phyloP scores from a whole-genome alignment of 2,797 vertebrate genomes.

The Decapterus maruadsi region DNA sequence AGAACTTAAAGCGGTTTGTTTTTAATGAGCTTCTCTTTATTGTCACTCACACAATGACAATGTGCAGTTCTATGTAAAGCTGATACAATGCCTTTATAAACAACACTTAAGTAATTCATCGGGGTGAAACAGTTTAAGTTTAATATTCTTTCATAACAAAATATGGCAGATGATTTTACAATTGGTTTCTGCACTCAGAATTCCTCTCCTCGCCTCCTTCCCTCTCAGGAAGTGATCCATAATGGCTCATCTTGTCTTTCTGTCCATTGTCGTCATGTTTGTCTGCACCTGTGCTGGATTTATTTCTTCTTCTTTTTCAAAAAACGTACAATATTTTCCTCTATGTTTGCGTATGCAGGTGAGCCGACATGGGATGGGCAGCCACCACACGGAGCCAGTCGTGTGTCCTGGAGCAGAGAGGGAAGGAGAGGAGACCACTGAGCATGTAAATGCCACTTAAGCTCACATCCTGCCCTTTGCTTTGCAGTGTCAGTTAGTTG shows the following conservation, averaged over 20 bases:
- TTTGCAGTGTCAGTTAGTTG: slow-evolving; percentile 23
- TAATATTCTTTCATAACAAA: background rate
- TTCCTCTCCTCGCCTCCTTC: slow-evolving; percentile 13
- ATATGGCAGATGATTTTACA: background rate
- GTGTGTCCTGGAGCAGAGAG: slow-evolving; percentile 40
- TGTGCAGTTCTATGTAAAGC: background rate
- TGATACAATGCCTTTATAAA: background rate
- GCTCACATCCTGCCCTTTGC: slow-evolving; percentile 65
- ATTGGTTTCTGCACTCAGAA: background rate
- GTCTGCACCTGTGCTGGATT: slow-evolving; percentile 24
- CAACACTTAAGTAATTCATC: background rate
- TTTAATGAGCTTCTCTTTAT: background rate
- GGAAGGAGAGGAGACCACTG: slow-evolving; percentile 44
- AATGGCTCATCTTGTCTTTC: slow-evolving; percentile 36
- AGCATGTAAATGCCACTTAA: slow-evolving; percentile 79
- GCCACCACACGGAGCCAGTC: slow-evolving; percentile 21
- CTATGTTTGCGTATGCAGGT: slow-evolving; percentile 62
- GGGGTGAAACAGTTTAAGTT: background rate
- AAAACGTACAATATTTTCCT: slow-evolving; percentile 6
- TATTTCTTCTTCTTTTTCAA: background rate
- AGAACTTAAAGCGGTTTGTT: background rate
- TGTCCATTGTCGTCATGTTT: slow-evolving; percentile 43
- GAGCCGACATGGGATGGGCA: slow-evolving; percentile 50
- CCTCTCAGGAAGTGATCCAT: slow-evolving; percentile 68
- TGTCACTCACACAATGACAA: background rate